Percentiles rank a stretch among this genome's conserved stretches.
Evolutionary conservation across 2,113 vertebrate species (phyloP).

Genomic region (Phrynocephalus versicolor): DNA sequence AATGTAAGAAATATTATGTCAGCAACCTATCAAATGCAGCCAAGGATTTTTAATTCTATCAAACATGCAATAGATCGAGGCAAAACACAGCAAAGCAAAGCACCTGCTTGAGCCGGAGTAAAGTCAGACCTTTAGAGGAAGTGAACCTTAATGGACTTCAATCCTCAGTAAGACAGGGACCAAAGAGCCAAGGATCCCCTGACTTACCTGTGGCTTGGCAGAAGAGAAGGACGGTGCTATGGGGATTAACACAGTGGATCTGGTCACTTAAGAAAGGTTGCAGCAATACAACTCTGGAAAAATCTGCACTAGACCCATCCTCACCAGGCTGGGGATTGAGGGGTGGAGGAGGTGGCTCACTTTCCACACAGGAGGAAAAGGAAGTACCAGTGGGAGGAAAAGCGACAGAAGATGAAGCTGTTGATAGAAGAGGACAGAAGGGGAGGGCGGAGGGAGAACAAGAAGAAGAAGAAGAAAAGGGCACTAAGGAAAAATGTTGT

Average conservation of each 20-base stretch:
- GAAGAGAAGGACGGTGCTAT: slow-evolving; percentile 89
- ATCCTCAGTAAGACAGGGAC: slow-evolving; percentile 2
- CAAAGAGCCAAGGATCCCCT: slow-evolving; percentile 11
- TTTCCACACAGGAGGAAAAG: slow-evolving; percentile 83
- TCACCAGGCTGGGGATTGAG: slow-evolving; percentile 77
- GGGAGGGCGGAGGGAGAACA: slow-evolving; percentile 73
- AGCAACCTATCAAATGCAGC: not conserved
- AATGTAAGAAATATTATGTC: too few relatives aligned
- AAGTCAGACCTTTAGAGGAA: not conserved
- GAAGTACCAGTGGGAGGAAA: slow-evolving; percentile 83
- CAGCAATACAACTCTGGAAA: slow-evolving; percentile 79
- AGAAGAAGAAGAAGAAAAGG: slow-evolving; percentile 59
- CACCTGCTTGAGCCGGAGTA: not conserved
- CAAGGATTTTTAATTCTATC: not conserved
- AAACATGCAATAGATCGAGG: too few relatives aligned
- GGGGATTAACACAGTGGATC: slow-evolving; percentile 84
- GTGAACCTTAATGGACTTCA: not conserved
- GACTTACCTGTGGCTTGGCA: slow-evolving; percentile 95
- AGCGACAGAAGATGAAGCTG: slow-evolving; percentile 83
- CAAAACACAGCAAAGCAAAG: too few relatives aligned
- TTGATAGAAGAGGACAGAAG: slow-evolving; percentile 78
- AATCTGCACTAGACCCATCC: slow-evolving; percentile 72
- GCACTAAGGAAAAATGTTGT: slow-evolving; percentile 76
- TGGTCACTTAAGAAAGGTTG: slow-evolving; percentile 95
- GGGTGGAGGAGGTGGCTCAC: slow-evolving; percentile 77